Base-by-base conservation (phyloP, 2,888 invertebrate genomes). In the Strigamia crassipes region DNA sequence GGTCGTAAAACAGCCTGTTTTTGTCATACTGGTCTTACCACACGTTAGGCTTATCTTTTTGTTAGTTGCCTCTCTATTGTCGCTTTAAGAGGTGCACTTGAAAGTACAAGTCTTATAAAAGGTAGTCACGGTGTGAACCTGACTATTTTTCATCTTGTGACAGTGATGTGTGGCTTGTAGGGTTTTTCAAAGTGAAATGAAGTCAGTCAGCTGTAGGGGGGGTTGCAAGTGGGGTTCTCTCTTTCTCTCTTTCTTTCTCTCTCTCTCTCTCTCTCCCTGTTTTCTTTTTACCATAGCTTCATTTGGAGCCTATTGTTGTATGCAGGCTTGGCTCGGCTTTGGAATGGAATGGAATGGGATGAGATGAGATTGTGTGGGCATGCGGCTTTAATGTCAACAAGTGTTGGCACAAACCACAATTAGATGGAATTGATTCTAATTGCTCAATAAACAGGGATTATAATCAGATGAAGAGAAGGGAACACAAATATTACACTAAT, bases 381-480 rank as follows among this genome's bases (percentile, higher is more conserved):
- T 21, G 61, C 61, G 23, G 61, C 61, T 66, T 66, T 66, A 66
- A 66, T 21, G 61, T 66, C 61, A 66, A 66, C 61, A 66, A 66
- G 61, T 66, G 61, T 46, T 66, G 61, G 61, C 61, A 66, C 61
- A 66, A 66, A 66, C 61, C 61, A 21, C 61, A 66, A 66, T 18
- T 66, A 66, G 61, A 66, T 66, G 61, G 61, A 66, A 66, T 66
- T 66, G 61, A 66, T 66, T 66, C 21, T 66, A 66, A 66, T 66
- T 66, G 61, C 21, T 66, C 61, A 66, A 66, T 66, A 66, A 66
- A 66, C 61, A 18, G 21, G 61, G 61, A 66, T 66, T 66, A 66
- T 66, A 66, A 66, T 66, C 61, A 66, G 61, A 66, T 66, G 61
- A 66, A 66, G 61, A 66, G 61, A 66, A 18, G 61, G 21, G 61